These are phyloP conservation scores for Struthio camelus DNA, from an alignment of 2,113 vertebrate genomes.

Conservation along the genomic window DNA sequence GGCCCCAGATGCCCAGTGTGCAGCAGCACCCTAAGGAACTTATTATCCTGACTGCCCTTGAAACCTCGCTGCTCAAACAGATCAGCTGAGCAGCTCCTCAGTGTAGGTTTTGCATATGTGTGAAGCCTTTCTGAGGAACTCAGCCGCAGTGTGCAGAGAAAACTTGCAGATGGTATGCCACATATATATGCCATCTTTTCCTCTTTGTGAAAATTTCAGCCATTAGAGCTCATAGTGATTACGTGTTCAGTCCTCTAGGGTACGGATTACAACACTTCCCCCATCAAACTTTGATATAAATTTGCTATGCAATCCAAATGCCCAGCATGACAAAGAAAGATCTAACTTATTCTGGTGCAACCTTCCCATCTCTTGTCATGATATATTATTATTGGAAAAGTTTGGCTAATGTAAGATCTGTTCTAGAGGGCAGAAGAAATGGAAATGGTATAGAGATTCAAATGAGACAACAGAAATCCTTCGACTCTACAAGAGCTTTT, in stretches of 20 bases:
- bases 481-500: neutral
- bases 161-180: neutral
- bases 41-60: neutral
- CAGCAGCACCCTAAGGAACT: neutral
- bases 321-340: neutral
- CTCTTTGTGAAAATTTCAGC: neutral
- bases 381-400: neutral
- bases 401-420: neutral
- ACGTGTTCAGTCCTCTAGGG: neutral
- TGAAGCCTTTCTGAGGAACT: neutral
- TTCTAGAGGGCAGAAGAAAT: neutral
- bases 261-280: neutral
- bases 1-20: neutral
- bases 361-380: neutral
- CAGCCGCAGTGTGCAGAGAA: neutral
- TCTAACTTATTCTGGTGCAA: neutral
- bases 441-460: neutral
- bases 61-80: neutral
- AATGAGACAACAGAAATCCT: neutral
- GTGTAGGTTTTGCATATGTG: neutral
- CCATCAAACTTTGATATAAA: neutral
- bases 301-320: neutral
- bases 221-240: neutral
- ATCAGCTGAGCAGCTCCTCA: neutral
- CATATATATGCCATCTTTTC: neutral